Base-by-base conservation (phyloP, 2,797 vertebrate species). In the Neopelma chrysocephalum region DNA sequence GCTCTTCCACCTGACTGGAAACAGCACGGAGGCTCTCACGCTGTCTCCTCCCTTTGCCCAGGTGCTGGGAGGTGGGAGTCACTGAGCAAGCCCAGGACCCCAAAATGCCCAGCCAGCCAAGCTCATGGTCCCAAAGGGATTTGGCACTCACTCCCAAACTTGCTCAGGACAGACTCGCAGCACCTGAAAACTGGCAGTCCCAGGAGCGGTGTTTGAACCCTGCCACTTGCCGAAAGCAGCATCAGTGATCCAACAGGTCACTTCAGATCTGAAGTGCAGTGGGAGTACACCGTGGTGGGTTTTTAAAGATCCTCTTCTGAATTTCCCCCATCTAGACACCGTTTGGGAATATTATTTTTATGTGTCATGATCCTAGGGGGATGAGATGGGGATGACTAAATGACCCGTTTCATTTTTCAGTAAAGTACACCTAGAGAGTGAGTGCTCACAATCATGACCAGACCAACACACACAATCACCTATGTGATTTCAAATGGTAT, bases 261-360 rank as follows among this genome's bases (percentile, higher is more conserved):
- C 27, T 25, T 1, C 40, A 42, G 20, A 38, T 38, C 40, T n/a
- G 31, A 82, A 61, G 43, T 2, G 0, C 14, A 14, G 43, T 34
- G 31, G 8, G 13, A 69, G 6, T 11, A 69, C 0, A 2, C 25
- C 0, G 0, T 20, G 26, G 42, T 0, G 6, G 50, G 26, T 15
- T 75, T 66, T 62, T 61, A 68, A 64, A 56, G 34, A 57, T 13
- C 29, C 36, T 36, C 19, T 51, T 66, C 42, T 76, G 29, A 23
- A 42, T 29, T 42, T 71, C 40, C 21, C 11, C 57, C 50, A 20
- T 19, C 23, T 34, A 72, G 73, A 77, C 68, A 32, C 15, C 32
- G 17, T 34, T 81, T 48, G 34, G 45, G 51, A 57, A 64, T 51
- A 34, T 11, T 47, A 29, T 10, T 45, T 85, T 65, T n/a, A 25